These are phyloP conservation scores for Drosophila mimetica DNA, from an alignment of 2,888 invertebrate genomes.

Conservation along the genomic window DNA sequence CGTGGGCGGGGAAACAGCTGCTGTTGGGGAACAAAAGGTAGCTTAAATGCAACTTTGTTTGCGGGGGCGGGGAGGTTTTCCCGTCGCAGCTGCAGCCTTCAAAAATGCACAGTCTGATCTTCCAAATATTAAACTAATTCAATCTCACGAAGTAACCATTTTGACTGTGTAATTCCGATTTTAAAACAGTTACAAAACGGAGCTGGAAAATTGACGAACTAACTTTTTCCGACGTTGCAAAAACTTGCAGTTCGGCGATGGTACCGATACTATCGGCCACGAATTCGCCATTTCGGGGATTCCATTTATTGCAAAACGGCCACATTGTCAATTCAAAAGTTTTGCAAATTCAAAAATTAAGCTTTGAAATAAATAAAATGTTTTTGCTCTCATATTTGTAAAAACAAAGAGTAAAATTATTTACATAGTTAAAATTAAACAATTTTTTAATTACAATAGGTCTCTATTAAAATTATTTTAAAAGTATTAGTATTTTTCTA, in stretches of 20 bases:
- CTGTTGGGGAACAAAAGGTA: conserved; percentile 4
- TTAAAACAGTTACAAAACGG: neutral
- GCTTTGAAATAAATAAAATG: too few species aligned
- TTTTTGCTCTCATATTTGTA: too few species aligned
- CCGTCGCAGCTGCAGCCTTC: neutral
- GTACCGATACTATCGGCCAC: conserved; percentile 3
- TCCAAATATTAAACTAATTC: neutral
- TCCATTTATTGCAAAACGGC: neutral
- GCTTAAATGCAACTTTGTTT: conserved; percentile 2
- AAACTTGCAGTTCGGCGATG: conserved; percentile 5
- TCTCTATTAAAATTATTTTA: too few species aligned
- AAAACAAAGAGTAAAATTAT: too few species aligned
- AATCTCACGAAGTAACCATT: neutral
- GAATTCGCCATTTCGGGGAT: neutral
- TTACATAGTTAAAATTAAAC: too few species aligned
- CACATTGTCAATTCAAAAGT: conserved; percentile 1
- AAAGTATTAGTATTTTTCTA: too few species aligned
- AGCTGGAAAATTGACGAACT: neutral
- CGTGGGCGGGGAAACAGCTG: conserved; percentile 9
- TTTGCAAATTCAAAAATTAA: neutral
- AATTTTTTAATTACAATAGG: too few species aligned
- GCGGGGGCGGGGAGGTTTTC: neutral
- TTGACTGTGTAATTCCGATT: neutral
- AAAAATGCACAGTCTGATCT: neutral
- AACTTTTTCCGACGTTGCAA: conserved; percentile 13